phyloP scores from a whole-genome alignment of 2,888 invertebrate species.

The Spialia ferax region DNA sequence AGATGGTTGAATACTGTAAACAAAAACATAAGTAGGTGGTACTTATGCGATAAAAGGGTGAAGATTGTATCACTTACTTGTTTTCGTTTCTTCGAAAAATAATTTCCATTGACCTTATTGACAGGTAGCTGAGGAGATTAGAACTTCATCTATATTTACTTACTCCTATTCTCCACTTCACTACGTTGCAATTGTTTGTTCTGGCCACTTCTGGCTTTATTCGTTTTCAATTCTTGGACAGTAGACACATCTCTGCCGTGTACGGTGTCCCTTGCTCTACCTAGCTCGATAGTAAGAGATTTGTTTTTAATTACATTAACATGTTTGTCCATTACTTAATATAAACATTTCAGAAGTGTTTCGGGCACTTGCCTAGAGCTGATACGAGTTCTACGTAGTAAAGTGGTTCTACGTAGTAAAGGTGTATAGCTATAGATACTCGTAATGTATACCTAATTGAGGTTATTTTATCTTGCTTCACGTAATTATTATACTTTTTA shows the following conservation, averaged over 20 bases:
- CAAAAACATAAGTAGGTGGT: conserved; percentile 10
- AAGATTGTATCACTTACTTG: conserved; percentile 7
- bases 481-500: no score
- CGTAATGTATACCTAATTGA: no score
- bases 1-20: conserved; percentile 1
- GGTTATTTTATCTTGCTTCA: no score
- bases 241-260: no score
- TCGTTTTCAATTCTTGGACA: background rate
- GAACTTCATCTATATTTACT: background rate
- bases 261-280: no score
- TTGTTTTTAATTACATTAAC: background rate
- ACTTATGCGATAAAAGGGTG: conserved; percentile 14
- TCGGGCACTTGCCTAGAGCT: no score
- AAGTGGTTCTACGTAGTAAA: no score
- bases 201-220: background rate
- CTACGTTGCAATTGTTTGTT: background rate
- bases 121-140: background rate
- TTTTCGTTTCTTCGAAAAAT: conserved; percentile 1
- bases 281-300: no score
- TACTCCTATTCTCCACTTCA: background rate
- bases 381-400: no score
- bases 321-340: background rate
- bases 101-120: conserved; percentile 5
- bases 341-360: background rate
- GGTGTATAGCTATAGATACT: no score